A percentile compares a stretch with the other conserved stretches of the same genome.
Evolutionary conservation across 2,888 invertebrate species (phyloP).

Genomic region (Cybosia mesomella): DNA sequence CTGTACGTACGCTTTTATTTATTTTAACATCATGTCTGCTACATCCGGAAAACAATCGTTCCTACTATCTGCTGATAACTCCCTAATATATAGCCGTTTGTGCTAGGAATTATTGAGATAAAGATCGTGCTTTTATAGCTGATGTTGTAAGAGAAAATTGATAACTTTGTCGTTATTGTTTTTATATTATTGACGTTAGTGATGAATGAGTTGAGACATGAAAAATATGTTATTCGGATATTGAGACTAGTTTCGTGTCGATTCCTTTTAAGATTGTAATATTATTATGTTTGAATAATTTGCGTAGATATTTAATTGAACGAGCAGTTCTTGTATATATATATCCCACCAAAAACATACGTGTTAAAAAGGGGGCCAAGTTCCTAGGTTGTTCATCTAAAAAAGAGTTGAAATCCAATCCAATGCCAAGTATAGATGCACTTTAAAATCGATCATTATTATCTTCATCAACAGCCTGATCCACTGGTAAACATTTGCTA

Average conservation of each 20-base stretch:
- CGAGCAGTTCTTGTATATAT: too few species aligned
- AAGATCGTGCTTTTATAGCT: constrained; percentile 34
- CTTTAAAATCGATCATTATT: too few species aligned
- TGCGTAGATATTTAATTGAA: too few species aligned
- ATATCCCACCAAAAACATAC: too few species aligned
- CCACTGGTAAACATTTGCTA: too few species aligned
- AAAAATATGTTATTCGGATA: neutral
- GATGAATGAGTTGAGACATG: constrained; percentile 6
- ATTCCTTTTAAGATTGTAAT: neutral
- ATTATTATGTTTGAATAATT: neutral
- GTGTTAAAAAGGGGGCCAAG: too few species aligned
- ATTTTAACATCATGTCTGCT: constrained; percentile 81
- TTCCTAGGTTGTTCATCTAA: too few species aligned
- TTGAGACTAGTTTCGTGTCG: neutral
- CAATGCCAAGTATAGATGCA: too few species aligned
- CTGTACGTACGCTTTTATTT: constrained; percentile 74
- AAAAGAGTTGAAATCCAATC: too few species aligned
- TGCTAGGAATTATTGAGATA: constrained; percentile 51
- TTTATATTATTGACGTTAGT: constrained; percentile 15
- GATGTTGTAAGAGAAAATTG: constrained; percentile 27
- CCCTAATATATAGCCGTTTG: constrained; percentile 57
- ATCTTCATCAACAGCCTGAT: too few species aligned
- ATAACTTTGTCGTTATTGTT: constrained; percentile 34
- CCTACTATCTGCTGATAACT: constrained; percentile 68
- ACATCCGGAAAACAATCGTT: constrained; percentile 76